Conservation (phyloP, 2,888 invertebrate genomes). For the Eubasilissa splendida region DNA sequence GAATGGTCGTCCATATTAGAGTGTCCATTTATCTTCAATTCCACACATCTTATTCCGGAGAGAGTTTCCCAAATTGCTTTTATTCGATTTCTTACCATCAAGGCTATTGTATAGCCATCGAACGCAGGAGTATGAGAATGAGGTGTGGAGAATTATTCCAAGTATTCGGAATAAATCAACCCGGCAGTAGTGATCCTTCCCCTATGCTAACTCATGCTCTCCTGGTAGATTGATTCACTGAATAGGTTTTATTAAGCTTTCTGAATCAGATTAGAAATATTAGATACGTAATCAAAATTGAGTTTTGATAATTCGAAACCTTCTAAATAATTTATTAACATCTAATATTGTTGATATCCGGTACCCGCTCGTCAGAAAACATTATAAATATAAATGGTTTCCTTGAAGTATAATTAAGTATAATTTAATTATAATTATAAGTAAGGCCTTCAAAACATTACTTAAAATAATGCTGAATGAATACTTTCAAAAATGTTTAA, state of each 20-base stretch:
- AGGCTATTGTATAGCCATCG: constrained; percentile 18
- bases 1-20: background rate
- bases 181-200: background rate
- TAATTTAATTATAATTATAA: too few relatives aligned
- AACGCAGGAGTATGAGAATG: background rate
- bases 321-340: too few relatives aligned
- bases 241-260: constrained; percentile 5
- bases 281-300: too few relatives aligned
- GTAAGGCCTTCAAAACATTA: too few relatives aligned
- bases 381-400: too few relatives aligned
- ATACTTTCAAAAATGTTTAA: too few relatives aligned
- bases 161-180: constrained; percentile 9
- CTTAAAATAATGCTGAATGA: too few relatives aligned
- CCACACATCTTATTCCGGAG: background rate
- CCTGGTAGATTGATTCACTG: constrained; percentile 1
- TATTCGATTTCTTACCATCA: constrained; percentile 14
- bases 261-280: background rate
- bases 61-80: constrained; percentile 24
- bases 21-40: constrained; percentile 9
- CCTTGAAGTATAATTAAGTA: too few relatives aligned
- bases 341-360: too few relatives aligned
- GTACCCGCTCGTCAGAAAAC: too few relatives aligned
- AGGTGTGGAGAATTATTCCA: constrained; percentile 25
- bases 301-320: too few relatives aligned
- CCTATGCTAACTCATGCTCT: background rate